Conservation (phyloP, 2,888 invertebrate species). For the Dicroscelio sp. region DNA sequence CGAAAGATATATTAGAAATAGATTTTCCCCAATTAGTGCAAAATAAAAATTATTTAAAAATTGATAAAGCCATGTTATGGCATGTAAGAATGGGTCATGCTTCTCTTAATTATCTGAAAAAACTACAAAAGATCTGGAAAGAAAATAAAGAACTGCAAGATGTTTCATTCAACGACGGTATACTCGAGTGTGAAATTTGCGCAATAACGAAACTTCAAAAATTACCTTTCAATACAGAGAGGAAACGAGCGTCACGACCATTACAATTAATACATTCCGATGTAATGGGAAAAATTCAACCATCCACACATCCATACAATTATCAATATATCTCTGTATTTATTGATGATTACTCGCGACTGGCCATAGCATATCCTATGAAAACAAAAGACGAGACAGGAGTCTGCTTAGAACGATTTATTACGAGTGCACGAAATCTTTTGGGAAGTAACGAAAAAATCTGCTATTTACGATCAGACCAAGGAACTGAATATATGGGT, state of each 20-base stretch:
- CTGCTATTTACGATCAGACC: too few species aligned
- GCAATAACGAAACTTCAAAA: constrained; percentile 80
- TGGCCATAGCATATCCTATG: constrained; percentile 79
- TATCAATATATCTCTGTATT: constrained; percentile 55
- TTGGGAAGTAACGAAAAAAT: constrained; percentile 77
- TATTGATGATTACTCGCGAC: constrained; percentile 81
- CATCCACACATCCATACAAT: constrained; percentile 67
- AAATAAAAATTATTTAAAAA: background rate
- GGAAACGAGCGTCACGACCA: constrained; percentile 70
- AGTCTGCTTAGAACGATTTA: constrained; percentile 39
- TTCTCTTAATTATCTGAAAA: background rate
- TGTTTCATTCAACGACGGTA: constrained; percentile 11
- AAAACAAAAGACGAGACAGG: constrained; percentile 42
- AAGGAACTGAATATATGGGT: constrained; percentile 78
- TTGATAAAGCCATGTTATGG: background rate
- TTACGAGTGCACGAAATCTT: constrained; percentile 76
- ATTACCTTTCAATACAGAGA: constrained; percentile 72
- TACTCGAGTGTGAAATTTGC: constrained; percentile 82
- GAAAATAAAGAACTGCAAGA: background rate
- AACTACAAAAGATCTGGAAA: background rate
- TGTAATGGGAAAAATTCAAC: constrained; percentile 79
- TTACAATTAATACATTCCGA: constrained; percentile 56
- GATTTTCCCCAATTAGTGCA: background rate
- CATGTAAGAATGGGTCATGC: constrained; percentile 16
- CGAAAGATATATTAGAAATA: background rate